These are phyloP conservation scores for Malthinus seriepunctatus DNA, from an alignment of 2,888 invertebrate species.

Conservation along the genomic window DNA sequence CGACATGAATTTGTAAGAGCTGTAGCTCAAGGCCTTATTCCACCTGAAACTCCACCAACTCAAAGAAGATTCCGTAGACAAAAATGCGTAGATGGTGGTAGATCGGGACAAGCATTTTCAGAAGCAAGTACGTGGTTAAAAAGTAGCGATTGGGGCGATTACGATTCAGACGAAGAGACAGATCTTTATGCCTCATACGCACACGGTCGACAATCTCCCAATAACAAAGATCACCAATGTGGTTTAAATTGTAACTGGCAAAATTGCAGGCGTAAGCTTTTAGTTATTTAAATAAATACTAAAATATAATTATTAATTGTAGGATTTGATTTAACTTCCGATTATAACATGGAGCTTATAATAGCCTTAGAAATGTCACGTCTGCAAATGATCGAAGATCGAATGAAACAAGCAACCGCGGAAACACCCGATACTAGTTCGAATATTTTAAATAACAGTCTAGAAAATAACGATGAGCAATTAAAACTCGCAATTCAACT, in stretches of 20 bases:
- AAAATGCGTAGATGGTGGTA: constrained; percentile 55
- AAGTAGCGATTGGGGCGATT: constrained; percentile 66
- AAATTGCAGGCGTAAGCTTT: constrained; percentile 48
- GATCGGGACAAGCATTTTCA: constrained; percentile 33
- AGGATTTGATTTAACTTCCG: constrained; percentile 45
- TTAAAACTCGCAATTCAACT: constrained; percentile 59
- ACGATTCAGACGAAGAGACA: constrained; percentile 59
- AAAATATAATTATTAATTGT: constrained; percentile 4
- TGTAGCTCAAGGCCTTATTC: constrained; percentile 60
- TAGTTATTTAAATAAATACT: not conserved
- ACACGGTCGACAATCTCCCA: constrained; percentile 40
- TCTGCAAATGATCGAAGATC: constrained; percentile 67
- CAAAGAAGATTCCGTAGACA: constrained; percentile 56
- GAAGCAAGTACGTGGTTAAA: constrained; percentile 57
- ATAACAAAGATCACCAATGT: constrained; percentile 58
- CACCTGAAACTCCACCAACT: constrained; percentile 66
- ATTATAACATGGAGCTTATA: constrained; percentile 66
- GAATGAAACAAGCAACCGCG: constrained; percentile 54
- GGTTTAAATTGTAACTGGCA: constrained; percentile 56
- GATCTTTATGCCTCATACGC: constrained; percentile 43
- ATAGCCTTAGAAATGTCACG: constrained; percentile 71
- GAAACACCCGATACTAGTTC: constrained; percentile 48
- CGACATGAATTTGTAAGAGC: constrained; percentile 66
- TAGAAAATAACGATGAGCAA: constrained; percentile 54
- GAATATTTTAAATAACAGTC: constrained; percentile 51